phyloP scores from a whole-genome alignment of 2,888 invertebrate genomes.

The Eustalomyia histrio region DNA sequence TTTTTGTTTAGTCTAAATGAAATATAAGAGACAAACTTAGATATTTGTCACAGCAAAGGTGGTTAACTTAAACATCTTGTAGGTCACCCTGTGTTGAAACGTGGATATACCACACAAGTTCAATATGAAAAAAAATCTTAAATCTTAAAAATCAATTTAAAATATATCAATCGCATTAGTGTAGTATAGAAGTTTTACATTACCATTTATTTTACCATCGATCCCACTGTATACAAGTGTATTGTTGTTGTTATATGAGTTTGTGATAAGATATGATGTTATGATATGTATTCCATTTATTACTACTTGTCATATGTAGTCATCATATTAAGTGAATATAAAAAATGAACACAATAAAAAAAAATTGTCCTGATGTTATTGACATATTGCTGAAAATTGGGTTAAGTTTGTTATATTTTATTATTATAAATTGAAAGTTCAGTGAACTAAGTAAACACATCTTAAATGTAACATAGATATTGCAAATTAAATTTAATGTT shows the following conservation, averaged over 20 bases:
- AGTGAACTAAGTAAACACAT: slow-evolving; percentile 69
- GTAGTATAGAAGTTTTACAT: no score
- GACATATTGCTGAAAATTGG: slow-evolving; percentile 75
- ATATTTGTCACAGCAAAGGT: no score
- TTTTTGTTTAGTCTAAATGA: no score
- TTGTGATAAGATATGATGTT: slow-evolving; percentile 66
- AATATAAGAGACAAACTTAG: no score
- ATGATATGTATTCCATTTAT: slow-evolving; percentile 34
- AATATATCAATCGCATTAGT: no score
- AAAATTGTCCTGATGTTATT: slow-evolving; percentile 72
- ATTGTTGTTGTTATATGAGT: slow-evolving; percentile 49
- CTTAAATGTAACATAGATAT: slow-evolving; percentile 11
- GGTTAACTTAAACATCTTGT: no score
- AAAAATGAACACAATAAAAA: slow-evolving; percentile 11
- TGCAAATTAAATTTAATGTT: no score
- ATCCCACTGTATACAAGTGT: slow-evolving; percentile 1
- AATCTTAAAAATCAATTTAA: no score
- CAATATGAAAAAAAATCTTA: no score
- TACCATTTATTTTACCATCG: no score
- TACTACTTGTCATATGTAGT: slow-evolving; percentile 14
- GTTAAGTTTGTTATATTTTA: slow-evolving; percentile 66
- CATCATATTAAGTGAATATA: slow-evolving; percentile 4
- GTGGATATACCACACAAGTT: no score
- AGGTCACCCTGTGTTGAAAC: no score
- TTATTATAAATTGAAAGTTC: slow-evolving; percentile 75